These are phyloP conservation scores for Cryptus viduatorius DNA, from an alignment of 2,888 invertebrate genomes.

Conservation along the genomic window DNA sequence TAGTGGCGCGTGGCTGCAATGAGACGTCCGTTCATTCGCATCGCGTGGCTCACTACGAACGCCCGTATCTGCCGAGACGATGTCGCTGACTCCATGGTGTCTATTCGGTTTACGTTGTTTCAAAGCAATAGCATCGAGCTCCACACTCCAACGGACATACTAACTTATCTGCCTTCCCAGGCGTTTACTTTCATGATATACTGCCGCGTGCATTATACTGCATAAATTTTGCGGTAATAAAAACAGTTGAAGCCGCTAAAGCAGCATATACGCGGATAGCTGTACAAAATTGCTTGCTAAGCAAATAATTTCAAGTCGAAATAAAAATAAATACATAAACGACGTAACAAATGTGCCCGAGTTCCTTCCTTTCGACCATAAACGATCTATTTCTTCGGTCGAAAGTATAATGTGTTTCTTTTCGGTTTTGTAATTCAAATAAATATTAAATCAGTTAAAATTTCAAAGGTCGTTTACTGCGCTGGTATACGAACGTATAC, in stretches of 20 bases:
- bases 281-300: background rate
- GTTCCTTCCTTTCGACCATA: background rate
- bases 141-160: too few relatives aligned
- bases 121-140: too few relatives aligned
- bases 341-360: background rate
- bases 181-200: conserved; percentile 2
- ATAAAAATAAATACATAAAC: background rate
- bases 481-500: too few relatives aligned
- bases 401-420: background rate
- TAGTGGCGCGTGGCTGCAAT: background rate
- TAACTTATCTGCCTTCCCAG: conserved; percentile 1
- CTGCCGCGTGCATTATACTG: background rate
- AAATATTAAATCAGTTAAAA: background rate
- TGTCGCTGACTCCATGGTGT: background rate
- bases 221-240: conserved; percentile 3
- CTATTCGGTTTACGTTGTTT: background rate
- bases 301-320: background rate
- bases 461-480: background rate
- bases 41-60: background rate
- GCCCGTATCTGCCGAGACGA: background rate
- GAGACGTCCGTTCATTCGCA: background rate
- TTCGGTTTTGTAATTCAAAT: background rate
- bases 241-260: background rate
- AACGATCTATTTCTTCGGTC: background rate
- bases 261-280: background rate